Evolutionary conservation across 2,888 invertebrate genomes (phyloP).

Genomic region (Anthophora plumipes): DNA sequence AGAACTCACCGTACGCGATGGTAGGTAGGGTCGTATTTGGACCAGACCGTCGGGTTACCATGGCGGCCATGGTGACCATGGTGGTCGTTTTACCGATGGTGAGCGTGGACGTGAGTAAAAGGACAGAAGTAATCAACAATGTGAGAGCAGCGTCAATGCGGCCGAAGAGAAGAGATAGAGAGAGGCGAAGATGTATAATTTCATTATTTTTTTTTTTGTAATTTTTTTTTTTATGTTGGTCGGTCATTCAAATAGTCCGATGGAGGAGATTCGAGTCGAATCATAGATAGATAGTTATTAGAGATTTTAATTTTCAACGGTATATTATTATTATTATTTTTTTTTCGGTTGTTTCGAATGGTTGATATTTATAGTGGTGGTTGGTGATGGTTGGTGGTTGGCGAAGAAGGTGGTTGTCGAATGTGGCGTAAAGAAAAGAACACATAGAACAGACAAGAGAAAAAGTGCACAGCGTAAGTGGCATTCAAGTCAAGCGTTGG

Average conservation of each 20-base stretch:
- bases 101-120: slow-evolving; percentile 80
- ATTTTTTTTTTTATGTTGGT: slow-evolving; percentile 42
- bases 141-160: slow-evolving; percentile 83
- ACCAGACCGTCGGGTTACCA: slow-evolving; percentile 79
- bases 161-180: slow-evolving; percentile 73
- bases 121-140: slow-evolving; percentile 84
- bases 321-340: slow-evolving; percentile 56
- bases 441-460: slow-evolving; percentile 84
- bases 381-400: slow-evolving; percentile 57
- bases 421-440: slow-evolving; percentile 83
- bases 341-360: slow-evolving; percentile 46
- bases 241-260: slow-evolving; percentile 45
- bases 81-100: slow-evolving; percentile 73
- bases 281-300: slow-evolving; percentile 2
- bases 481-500: slow-evolving; percentile 83
- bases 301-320: neutral
- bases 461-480: slow-evolving; percentile 83
- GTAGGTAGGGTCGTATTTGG: slow-evolving; percentile 80
- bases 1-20: slow-evolving; percentile 84
- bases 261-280: slow-evolving; percentile 43
- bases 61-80: slow-evolving; percentile 75
- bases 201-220: slow-evolving; percentile 33
- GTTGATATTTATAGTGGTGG: slow-evolving; percentile 52
- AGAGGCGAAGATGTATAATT: slow-evolving; percentile 53
- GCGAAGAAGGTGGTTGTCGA: slow-evolving; percentile 69